Base-by-base conservation (phyloP, 2,888 invertebrate species). In the Eulithis testata region DNA sequence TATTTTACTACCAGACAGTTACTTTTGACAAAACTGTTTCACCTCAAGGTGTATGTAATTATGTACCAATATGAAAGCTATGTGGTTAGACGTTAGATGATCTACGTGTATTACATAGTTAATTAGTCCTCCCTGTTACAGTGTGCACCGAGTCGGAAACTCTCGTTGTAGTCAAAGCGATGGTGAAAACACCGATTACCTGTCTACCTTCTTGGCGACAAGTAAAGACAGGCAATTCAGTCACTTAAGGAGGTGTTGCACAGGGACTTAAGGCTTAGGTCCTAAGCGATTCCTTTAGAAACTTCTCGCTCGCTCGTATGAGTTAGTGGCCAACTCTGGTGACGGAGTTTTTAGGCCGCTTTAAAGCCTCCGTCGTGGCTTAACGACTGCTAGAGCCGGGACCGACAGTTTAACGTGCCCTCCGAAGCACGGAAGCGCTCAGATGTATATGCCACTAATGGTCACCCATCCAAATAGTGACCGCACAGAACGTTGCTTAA, bases 121-220 rank as follows among this genome's bases (percentile, higher is more conserved):
- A 79, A 82, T 79, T 79, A 76, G 64, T 65, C 73, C 64, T 70
- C 67, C 70, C 74, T 74, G 76, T 82, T 80, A 82, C 76, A 77
- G 66, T 75, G 79, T 70, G 84, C 87, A 86, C 76, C 84, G 79
- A 77, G 74, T 74, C 77, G 86, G 85, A 88, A 89, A 90, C 85
- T 83, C 85, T 81, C 78, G 76, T 79, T 75, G 74, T 68, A 44
- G n/a, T 27, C 55, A 12, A 31, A 5, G 31, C 45, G 53, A 83
- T 81, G 82, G 88, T 86, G 88, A 89, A 89, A 89, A 86, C 80
- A 45, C 47, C 57, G 74, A 83, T 82, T 79, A 76, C 49, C 47
- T 7, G 44, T 44, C 47, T 47, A 47, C 74, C 66, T 74, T 71
- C 69, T 66, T 73, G 58, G 67, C 55, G 63, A 67, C 45, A 53